Evolutionary conservation across 2,797 vertebrate genomes (phyloP), one percentile per base, ranked within the genome.

Genomic region (Scomberomorus guttatus): DNA sequence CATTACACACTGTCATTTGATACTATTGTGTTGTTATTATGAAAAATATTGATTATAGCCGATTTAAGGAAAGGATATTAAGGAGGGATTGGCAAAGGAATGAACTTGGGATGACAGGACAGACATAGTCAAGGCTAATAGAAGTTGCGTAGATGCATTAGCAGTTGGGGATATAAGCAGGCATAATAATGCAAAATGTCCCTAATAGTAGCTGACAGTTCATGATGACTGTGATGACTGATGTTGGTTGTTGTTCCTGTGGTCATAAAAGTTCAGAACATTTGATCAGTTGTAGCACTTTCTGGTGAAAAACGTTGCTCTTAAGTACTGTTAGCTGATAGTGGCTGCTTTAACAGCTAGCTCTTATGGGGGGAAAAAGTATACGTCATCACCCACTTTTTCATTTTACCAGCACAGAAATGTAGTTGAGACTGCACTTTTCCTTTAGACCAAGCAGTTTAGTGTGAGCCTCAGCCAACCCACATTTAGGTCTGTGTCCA

Each of bases 341-440:
- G 44, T 1, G 18, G 46, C 72, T 70, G 44, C 29, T 29, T 48
- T 34, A 17, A 71, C 59, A 6, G 29, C 20, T 3, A 70, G 54
- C 61, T 63, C 24, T 51, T 7, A 42, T n/a, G 63, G 77, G 9
- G 10, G 37, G 37, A 18, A 48, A 82, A 82, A 20, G 8, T 6
- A n/a, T 44, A 64, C 57, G 37, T 84, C 83, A 79, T 51, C 60
- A 5, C 29, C 59, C 61, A 42, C 59, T 65, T 75, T 73, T 80
- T 75, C 25, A 74, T 58, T 64, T 65, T 76, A 32, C 71, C 61
- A 34, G 27, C 65, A 25, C 25, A 74, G 72, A 69, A 74, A 74
- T 61, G 56, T 20, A 60, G 54, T 42, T 3, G 25, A 72, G 62
- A n/a, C 29, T 24, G 51, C 52, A 66, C 51, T 81, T 84, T 75